Evolutionary conservation across 2,888 invertebrate genomes (phyloP).

Genomic region (Noctua janthina): DNA sequence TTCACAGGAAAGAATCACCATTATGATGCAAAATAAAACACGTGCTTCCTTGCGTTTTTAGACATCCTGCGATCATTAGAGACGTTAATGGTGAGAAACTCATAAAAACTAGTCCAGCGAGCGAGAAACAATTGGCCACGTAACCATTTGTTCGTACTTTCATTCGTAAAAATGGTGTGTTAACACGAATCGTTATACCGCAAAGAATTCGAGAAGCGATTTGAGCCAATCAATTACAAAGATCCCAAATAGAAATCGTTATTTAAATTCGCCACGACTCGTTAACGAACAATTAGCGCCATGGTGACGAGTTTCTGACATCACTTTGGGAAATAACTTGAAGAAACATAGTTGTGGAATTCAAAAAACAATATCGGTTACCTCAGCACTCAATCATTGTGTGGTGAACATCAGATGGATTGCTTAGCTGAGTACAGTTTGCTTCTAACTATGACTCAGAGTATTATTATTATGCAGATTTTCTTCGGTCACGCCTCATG

Average conservation of each 20-base stretch:
- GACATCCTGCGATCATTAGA: constrained; percentile 73
- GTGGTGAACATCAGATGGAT: constrained; percentile 64
- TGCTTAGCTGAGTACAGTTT: constrained; percentile 65
- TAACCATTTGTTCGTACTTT: constrained; percentile 67
- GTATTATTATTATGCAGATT: constrained; percentile 79
- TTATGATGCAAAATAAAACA: constrained; percentile 69
- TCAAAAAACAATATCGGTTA: constrained; percentile 74
- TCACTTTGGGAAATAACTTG: constrained; percentile 71
- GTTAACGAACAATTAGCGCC: constrained; percentile 63
- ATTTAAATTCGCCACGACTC: constrained; percentile 64
- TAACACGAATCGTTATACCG: constrained; percentile 55
- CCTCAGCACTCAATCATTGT: constrained; percentile 75
- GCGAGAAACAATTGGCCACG: constrained; percentile 74
- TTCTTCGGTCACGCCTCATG: constrained; percentile 63
- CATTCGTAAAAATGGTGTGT: constrained; percentile 56
- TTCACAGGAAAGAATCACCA: constrained; percentile 46
- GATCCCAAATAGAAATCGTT: constrained; percentile 63
- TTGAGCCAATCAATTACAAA: constrained; percentile 62
- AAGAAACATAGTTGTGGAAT: constrained; percentile 60
- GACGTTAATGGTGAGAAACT: constrained; percentile 74
- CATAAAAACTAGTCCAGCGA: constrained; percentile 77
- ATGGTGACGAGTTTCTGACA: constrained; percentile 74
- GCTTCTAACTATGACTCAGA: constrained; percentile 61
- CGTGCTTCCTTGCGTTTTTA: constrained; percentile 69
- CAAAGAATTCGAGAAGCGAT: constrained; percentile 49